Evolutionary conservation across 2,113 vertebrate genomes (phyloP), one percentile per base, ranked within the genome.

Genomic region (Malurus alboscapulatus): DNA sequence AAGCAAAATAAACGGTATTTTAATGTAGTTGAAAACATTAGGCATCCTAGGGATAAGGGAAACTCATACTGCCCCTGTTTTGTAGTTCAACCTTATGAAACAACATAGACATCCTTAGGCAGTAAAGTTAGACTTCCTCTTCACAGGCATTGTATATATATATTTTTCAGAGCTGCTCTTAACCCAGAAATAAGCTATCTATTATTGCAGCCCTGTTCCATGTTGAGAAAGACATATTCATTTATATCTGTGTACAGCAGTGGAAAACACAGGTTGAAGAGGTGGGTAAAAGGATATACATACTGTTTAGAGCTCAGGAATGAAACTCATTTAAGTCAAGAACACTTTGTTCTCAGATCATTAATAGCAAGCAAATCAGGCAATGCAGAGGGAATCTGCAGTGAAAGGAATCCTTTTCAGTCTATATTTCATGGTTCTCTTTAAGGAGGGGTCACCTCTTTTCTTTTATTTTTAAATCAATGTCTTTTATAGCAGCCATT

Each of bases 401-500:
- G 38, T 76, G 68, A 62, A 93, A 73, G 84, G 95, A 67, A 87
- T 86, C 71, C 88, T 32, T 95, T 96, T 95, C 91, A 97, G 57
- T 93, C 42, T 94, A 51, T 96, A 96, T 97, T 96, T 97, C 97
- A 96, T 96, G 96, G 93, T 95, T 93, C 96, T 82, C 84, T 96
- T 78, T 84, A 54, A 87, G 71, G 87, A 95, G 62, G 40, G 63
- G 51, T 90, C 55, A 36, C 57, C 45, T 95, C 82, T 89, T 78
- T 40, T 58, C 91, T 96, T 90, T 92, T 94, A 85, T 79, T 93
- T 95, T 91, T 74, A 96, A 96, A 94, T 96, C 93, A 93, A 65
- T 40, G 92, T 97, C 96, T 96, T 88, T 95, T 96, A 80, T 32
- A 87, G 59, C 78, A 79, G 78, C 91, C 84, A 95, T 96, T 95